Conservation (phyloP, 2,113 vertebrate genomes). For the Pyxicephalus adspersus region DNA sequence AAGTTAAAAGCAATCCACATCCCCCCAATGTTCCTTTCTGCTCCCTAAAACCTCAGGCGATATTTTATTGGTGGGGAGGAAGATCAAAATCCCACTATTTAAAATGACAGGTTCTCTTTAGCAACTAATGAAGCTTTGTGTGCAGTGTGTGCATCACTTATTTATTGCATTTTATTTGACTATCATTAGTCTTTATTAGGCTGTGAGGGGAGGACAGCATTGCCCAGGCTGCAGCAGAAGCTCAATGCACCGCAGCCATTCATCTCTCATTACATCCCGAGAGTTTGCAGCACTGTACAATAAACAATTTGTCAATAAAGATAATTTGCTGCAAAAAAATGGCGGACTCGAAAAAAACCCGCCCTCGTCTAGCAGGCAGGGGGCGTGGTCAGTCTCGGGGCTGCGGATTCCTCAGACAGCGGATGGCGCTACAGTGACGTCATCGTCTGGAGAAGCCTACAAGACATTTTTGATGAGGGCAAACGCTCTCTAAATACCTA, state of each 20-base stretch:
- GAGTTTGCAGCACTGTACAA: conserved; percentile 74
- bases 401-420: background rate
- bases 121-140: background rate
- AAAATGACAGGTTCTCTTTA: too few relatives aligned
- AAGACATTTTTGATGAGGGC: conserved; percentile 33
- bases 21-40: too few relatives aligned
- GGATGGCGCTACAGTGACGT: conserved; percentile 14
- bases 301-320: conserved; percentile 63
- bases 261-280: background rate
- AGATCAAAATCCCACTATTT: too few relatives aligned
- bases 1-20: too few relatives aligned
- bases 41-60: too few relatives aligned
- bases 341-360: conserved; percentile 32
- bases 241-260: background rate
- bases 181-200: too few relatives aligned
- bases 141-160: too few relatives aligned
- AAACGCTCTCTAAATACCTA: too few relatives aligned
- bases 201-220: too few relatives aligned
- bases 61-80: too few relatives aligned
- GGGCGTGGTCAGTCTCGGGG: conserved; percentile 4
- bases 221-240: too few relatives aligned
- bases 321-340: conserved; percentile 56
- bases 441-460: background rate
- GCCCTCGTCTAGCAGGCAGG: conserved; percentile 16
- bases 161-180: too few relatives aligned